Evolutionary conservation across 2,797 vertebrate genomes (phyloP), one percentile per base, ranked within the genome.

Genomic region (Enteromius trimaculatus): DNA sequence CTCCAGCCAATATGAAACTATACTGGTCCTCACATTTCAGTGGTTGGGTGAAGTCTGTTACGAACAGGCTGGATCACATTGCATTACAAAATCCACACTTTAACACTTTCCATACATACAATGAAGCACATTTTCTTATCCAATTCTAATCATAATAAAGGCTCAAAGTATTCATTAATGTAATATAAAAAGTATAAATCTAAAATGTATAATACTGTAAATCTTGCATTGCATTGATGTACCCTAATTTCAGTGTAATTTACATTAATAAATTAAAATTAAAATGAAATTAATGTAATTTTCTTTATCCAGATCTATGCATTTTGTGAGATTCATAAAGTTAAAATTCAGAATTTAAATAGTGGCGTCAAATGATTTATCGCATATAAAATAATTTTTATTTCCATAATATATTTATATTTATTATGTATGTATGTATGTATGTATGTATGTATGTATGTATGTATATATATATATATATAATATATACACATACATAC

Each of bases 21-120:
- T 26, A 49, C 13, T 65, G 23, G 23, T 62, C 42, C 51, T 64
- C 66, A 39, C 53, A 64, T 72, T 81, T 64, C 29, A 75, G 42
- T 13, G 42, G 29, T 19, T 70, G n/a, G 51, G 34, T 21, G 23
- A 77, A 77, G 21, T 26, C 23, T 58, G 23, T 39, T 60, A 26
- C 17, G 7, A 60, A 23, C 34, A 26, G 37, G 34, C 31, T 14
- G 16, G 21, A 58, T 76, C 34, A 17, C n/a, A n/a, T 16, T 37
- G 19, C 49, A 74, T 37, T 75, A 34, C 34, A 55, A 21, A 69
- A 47, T 53, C 26, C 7, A 34, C 8, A 51, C 44, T 71, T 14
- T 10, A 71, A 29, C 23, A 17, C 16, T 26, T 29, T 47, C 7
- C 44, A 51, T 44, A 31, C 44, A 51, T 44, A 31, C 16, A 51